Percentiles rank a stretch among this genome's conserved stretches.
phyloP scores from a whole-genome alignment of 1,140 invertebrate species.

The Drosophila kanapiae region DNA sequence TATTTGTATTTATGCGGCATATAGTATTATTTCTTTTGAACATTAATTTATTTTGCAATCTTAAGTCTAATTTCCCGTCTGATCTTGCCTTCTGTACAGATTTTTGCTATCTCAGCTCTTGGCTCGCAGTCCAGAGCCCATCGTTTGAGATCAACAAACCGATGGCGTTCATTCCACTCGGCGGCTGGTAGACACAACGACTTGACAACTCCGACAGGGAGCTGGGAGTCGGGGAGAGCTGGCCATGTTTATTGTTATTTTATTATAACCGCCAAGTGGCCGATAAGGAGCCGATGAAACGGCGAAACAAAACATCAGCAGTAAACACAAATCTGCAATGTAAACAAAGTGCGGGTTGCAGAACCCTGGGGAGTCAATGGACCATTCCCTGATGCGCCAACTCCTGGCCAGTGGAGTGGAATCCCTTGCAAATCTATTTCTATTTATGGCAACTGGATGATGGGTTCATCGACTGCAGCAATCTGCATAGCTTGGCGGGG shows the following conservation, averaged over 20 bases:
- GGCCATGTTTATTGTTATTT: constrained; percentile 54
- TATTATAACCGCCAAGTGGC: constrained; percentile 46
- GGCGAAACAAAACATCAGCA: constrained; percentile 21
- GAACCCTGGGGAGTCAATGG: constrained; percentile 36
- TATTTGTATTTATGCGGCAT: neutral
- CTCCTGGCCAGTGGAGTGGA: neutral
- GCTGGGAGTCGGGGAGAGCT: constrained; percentile 2
- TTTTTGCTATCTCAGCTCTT: constrained; percentile 30
- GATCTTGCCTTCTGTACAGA: neutral
- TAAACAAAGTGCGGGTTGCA: constrained; percentile 35
- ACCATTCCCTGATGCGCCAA: constrained; percentile 7
- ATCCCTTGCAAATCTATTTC: constrained; percentile 24
- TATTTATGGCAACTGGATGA: constrained; percentile 41
- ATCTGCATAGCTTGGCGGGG: constrained; percentile 27
- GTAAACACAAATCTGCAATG: constrained; percentile 39
- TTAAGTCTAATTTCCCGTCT: constrained; percentile 20
- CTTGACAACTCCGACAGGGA: constrained; percentile 49
- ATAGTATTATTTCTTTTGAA: neutral
- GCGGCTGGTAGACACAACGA: constrained; percentile 45
- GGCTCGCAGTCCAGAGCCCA: neutral
- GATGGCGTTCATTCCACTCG: constrained; percentile 43
- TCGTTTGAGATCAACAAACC: constrained; percentile 67
- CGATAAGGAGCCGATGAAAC: constrained; percentile 59
- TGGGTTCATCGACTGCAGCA: constrained; percentile 56
- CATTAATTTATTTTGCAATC: neutral